Evolutionary conservation across 2,113 vertebrate species (phyloP), one percentile per base, ranked within the genome.

Genomic region (Notarius lentiginosus): DNA sequence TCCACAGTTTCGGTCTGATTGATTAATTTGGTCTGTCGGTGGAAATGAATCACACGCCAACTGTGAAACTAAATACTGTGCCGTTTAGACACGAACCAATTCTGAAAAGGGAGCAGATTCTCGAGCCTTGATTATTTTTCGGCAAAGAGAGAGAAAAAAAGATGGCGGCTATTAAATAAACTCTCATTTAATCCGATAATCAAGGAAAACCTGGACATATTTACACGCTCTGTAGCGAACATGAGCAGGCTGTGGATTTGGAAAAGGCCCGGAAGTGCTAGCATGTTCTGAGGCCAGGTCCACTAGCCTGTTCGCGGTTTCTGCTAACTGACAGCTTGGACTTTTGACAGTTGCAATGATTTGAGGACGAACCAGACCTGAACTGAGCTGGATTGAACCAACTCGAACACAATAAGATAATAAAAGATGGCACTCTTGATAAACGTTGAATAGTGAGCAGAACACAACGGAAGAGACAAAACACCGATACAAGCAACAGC

Each of bases 321-420:
- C 34, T 51, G 24, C 53, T 76, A 30, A 47, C n/a, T 41, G 49
- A 66, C 27, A 27, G 84, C 84, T 63, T 41, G 51, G 11, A 76
- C 76, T 70, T 75, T 17, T 84, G 72, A 79, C 86, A 83, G 49
- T n/a, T 76, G 20, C 9, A 65, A 24, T 63, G 70, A 76, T 65
- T 76, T 10, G 17, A 51, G 34, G 9, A 7, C 34, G 20, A 61
- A 83, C 0, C n/a, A 7, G 11, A 10, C 18, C 18, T 65, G 1
- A 27, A 41, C 10, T 65, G 1, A 27, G 27, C 10, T 20, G 61
- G 8, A 51, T 63, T n/a, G 2, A 51, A 18, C 4, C 4, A 63
- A 72, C 1, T 5, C 0, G 7, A 14, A 15, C n/a, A 65, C 2
- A 60, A 14, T 17, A n/a, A 30, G 10, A 56, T 15, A 22, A 20